Evolutionary conservation across 2,797 vertebrate genomes (phyloP).

Genomic region (Gobio occitaniae): DNA sequence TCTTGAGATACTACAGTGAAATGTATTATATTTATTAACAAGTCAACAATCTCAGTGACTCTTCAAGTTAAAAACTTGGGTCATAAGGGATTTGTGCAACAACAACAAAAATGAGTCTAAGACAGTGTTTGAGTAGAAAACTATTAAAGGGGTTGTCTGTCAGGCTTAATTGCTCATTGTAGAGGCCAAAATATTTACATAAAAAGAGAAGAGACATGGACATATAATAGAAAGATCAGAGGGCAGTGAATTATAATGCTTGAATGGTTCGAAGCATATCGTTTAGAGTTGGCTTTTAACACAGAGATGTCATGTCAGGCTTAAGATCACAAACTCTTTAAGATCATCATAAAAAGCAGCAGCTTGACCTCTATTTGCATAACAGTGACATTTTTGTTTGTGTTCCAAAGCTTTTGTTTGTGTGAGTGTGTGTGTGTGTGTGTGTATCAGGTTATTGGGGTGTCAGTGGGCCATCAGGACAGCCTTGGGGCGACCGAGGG

Average conservation of each 20-base stretch:
- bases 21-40: neutral
- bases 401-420: constrained; percentile 5
- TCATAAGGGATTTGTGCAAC: neutral
- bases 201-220: constrained; percentile 10
- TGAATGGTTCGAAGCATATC: neutral
- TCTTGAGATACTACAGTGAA: neutral
- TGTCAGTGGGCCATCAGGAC: constrained; percentile 46
- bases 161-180: neutral
- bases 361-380: constrained; percentile 59
- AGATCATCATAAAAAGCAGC: constrained; percentile 31
- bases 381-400: constrained; percentile 30
- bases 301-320: constrained; percentile 12
- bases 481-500: constrained; percentile 56
- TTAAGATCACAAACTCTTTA: constrained; percentile 40
- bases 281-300: neutral
- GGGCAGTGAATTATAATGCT: neutral
- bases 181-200: constrained; percentile 2
- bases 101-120: neutral
- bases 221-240: constrained; percentile 4
- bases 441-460: constrained; percentile 49
- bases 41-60: neutral
- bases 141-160: neutral
- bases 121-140: neutral
- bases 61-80: neutral
- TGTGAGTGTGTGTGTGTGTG: neutral